phyloP scores from a whole-genome alignment of 2,797 vertebrate species.

The Nannoperca australis region DNA sequence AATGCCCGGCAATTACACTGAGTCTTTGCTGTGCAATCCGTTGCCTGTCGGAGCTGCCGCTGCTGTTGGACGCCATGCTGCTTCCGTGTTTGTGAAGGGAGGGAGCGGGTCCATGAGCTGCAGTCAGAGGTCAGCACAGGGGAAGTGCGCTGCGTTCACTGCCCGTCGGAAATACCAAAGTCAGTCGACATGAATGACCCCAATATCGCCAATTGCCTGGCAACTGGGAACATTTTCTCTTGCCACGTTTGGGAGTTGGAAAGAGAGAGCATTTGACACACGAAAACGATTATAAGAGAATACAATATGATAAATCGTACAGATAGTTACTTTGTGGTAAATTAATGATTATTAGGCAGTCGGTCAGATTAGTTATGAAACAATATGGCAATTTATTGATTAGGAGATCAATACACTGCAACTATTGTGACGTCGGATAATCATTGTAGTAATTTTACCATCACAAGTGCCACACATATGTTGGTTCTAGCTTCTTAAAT shows the following conservation, averaged over 20 bases:
- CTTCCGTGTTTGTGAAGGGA: constrained; percentile 87
- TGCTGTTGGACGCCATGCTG: constrained; percentile 88
- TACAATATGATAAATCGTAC: not conserved
- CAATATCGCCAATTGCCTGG: not conserved
- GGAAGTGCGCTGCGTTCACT: constrained; percentile 61
- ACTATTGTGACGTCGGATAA: not conserved
- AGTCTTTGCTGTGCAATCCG: constrained; percentile 84
- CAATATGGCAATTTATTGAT: not conserved
- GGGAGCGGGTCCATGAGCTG: constrained; percentile 63
- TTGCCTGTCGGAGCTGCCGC: constrained; percentile 77
- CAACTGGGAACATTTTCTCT: too few relatives aligned
- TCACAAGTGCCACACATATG: not conserved
- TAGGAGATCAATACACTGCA: too few relatives aligned
- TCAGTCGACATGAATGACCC: not conserved
- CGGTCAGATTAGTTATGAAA: not conserved
- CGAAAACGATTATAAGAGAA: not conserved
- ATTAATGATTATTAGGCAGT: not conserved
- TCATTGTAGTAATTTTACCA: not conserved
- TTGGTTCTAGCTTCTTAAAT: not conserved
- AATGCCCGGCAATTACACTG: constrained; percentile 82
- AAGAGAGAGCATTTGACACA: not conserved
- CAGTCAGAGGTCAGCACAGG: constrained; percentile 74
- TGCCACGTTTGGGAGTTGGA: not conserved
- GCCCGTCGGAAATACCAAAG: constrained; percentile 15
- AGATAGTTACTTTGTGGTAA: not conserved